Percentiles rank a stretch among this genome's conserved stretches.
phyloP scores from a whole-genome alignment of 2,888 invertebrate species.

The Heliconius sara region DNA sequence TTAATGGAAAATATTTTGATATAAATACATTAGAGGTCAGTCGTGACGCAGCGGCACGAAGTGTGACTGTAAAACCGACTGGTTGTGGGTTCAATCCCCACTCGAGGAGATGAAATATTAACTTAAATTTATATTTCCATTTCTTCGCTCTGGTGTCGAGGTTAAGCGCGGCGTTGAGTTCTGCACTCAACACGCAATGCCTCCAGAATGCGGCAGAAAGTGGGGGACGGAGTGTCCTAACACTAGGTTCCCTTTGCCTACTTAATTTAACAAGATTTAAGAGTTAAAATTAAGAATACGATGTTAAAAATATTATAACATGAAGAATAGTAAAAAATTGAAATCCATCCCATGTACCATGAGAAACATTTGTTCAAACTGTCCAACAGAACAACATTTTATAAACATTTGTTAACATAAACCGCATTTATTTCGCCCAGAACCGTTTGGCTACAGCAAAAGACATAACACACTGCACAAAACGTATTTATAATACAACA shows the following conservation, averaged over 20 bases:
- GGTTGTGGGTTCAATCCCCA: too few species aligned
- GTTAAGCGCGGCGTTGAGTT: too few species aligned
- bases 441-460: slow-evolving; percentile 35
- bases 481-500: slow-evolving; percentile 45
- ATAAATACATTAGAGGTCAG: not conserved
- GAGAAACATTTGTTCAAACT: slow-evolving; percentile 3
- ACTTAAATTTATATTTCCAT: too few species aligned
- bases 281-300: not conserved
- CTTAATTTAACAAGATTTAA: not conserved
- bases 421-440: slow-evolving; percentile 36
- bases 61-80: too few species aligned
- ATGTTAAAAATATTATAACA: not conserved
- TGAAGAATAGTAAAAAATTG: not conserved
- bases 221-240: too few species aligned
- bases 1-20: not conserved
- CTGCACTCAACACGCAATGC: too few species aligned
- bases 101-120: too few species aligned
- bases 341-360: not conserved
- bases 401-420: slow-evolving; percentile 34
- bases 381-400: slow-evolving; percentile 19
- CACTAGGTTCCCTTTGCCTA: too few species aligned
- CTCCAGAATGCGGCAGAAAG: too few species aligned
- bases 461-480: slow-evolving; percentile 43
- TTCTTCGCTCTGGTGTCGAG: too few species aligned
- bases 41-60: too few species aligned